phyloP scores from a whole-genome alignment of 2,113 vertebrate species.

The Cyanistes caeruleus region DNA sequence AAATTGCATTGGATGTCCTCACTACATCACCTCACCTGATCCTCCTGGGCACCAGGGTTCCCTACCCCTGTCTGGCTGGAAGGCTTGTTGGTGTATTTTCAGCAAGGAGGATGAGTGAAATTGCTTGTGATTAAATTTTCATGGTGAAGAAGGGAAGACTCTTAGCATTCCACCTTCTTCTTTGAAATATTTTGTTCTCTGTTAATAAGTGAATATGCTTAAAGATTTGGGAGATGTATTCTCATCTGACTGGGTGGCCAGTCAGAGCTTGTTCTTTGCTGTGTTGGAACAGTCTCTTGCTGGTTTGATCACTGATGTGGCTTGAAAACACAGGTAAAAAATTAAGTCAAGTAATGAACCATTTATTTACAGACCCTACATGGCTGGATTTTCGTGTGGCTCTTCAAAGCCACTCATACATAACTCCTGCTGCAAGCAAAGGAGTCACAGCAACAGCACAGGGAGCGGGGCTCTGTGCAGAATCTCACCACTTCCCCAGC shows the following conservation, averaged over 20 bases:
- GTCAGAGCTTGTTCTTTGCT: neutral
- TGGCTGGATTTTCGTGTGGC: neutral
- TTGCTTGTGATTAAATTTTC: slow-evolving; percentile 63
- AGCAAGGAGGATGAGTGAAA: slow-evolving; percentile 39
- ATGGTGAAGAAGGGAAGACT: slow-evolving; percentile 34
- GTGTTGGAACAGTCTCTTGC: neutral
- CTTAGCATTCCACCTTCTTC: slow-evolving; percentile 32
- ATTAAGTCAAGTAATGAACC: neutral
- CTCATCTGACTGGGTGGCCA: neutral
- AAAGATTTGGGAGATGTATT: neutral
- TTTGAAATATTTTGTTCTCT: slow-evolving; percentile 53
- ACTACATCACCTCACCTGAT: neutral
- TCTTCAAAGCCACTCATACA: rapidly evolving
- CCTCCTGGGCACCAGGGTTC: neutral
- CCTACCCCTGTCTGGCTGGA: neutral
- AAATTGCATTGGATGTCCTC: neutral
- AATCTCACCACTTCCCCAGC: neutral
- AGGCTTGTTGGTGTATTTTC: slow-evolving; percentile 36
- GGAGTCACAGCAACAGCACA: neutral
- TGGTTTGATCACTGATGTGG: neutral
- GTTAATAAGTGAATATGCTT: slow-evolving; percentile 54
- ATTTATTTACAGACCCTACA: neutral
- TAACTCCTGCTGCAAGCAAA: neutral
- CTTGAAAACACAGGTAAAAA: neutral
- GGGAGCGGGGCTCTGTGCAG: neutral